phyloP scores from a whole-genome alignment of 2,113 vertebrate species.

The Progne subis region DNA sequence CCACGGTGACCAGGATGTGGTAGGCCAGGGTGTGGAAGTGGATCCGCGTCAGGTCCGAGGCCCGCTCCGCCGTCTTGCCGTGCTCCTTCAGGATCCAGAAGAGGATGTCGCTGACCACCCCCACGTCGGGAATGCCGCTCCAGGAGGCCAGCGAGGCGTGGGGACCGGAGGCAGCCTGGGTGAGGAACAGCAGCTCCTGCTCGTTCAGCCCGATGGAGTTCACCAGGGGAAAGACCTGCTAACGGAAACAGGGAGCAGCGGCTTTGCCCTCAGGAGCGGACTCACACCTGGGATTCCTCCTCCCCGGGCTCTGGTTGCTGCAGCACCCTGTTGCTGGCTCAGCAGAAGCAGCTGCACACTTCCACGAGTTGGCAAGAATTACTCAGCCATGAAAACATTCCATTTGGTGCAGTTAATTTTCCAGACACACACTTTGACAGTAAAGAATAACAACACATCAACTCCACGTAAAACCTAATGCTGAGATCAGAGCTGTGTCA shows the following conservation, averaged over 20 bases:
- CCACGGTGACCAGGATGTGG: constrained; percentile 89
- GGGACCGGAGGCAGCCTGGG: constrained; percentile 86
- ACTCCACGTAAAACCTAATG: background rate
- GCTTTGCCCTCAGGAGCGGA: background rate
- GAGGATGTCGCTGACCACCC: constrained; percentile 91
- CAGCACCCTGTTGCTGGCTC: rapidly evolving
- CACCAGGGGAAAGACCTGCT: constrained; percentile 96
- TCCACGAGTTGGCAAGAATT: background rate
- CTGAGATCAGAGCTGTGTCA: background rate
- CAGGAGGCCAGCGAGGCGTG: constrained; percentile 83
- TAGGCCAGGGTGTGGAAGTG: constrained; percentile 97
- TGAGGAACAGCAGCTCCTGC: constrained; percentile 95
- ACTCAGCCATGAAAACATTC: background rate
- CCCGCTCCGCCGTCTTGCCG: constrained; percentile 70
- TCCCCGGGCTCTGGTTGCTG: background rate
- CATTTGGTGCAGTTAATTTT: background rate
- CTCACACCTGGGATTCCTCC: background rate
- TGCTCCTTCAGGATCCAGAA: constrained; percentile 91
- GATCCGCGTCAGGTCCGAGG: constrained; percentile 87
- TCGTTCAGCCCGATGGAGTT: constrained; percentile 95
- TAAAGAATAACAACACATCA: background rate
- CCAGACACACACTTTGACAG: background rate
- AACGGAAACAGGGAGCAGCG: constrained; percentile 74
- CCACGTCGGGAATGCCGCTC: constrained; percentile 86
- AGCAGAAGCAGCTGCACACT: background rate